Evolutionary conservation across 2,797 vertebrate genomes (phyloP).

Genomic region (Psittacula echo): DNA sequence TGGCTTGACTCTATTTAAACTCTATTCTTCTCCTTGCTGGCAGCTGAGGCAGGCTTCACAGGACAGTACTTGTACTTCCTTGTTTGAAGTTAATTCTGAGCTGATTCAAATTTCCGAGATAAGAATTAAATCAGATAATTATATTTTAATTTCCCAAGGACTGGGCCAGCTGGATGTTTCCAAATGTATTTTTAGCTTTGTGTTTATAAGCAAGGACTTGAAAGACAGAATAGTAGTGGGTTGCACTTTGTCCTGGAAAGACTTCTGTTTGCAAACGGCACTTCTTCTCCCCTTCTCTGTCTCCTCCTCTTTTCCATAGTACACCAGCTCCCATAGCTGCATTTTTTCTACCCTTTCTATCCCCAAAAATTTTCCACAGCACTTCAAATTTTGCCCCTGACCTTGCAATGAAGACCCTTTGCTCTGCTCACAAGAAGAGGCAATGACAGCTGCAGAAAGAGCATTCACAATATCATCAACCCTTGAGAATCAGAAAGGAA

Average conservation of each 20-base stretch:
- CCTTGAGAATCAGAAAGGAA: not conserved
- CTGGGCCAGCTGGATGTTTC: not conserved
- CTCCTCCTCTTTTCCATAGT: not conserved
- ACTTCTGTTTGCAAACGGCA: not conserved
- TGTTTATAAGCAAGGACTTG: constrained; percentile 45
- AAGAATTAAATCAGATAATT: constrained; percentile 38
- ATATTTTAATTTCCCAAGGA: constrained; percentile 52
- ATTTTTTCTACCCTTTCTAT: not conserved
- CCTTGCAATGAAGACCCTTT: not conserved
- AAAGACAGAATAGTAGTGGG: not conserved
- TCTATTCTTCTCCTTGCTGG: not conserved
- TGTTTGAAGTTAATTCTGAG: constrained; percentile 12
- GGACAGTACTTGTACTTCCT: not conserved
- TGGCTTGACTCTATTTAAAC: not conserved
- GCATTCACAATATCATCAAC: not conserved
- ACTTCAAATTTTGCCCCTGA: not conserved
- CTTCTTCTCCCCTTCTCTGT: not conserved
- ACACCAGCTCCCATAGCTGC: not conserved
- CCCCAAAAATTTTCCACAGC: not conserved
- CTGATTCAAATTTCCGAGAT: not conserved
- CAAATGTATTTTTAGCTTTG: constrained; percentile 42
- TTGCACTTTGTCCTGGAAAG: constrained; percentile 36
- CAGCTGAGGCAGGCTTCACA: not conserved
- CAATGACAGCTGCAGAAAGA: not conserved
- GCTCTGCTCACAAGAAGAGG: not conserved